Evolutionary conservation across 2,113 vertebrate species (phyloP), one percentile per base, ranked within the genome.

Genomic region (Psittacara wagleri): DNA sequence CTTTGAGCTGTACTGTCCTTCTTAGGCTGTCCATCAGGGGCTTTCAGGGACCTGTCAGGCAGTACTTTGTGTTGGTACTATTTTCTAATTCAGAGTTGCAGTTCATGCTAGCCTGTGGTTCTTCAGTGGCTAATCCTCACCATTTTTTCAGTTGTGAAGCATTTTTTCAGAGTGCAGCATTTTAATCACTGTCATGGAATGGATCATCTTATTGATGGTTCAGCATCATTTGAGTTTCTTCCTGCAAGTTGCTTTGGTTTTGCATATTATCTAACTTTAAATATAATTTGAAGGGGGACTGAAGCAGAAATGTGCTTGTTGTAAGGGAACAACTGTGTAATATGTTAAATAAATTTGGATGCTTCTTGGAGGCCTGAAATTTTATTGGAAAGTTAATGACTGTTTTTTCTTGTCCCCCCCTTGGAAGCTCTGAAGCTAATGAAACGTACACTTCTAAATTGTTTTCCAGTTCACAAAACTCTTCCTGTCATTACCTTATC

Each of bases 401-500:
- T 95, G 83, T 90, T 94, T 89, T 76, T 93, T 97, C 87, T 87
- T 81, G 37, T 87, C 10, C 10, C 22, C 22, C 31, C 27, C 6
- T 8, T 70, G 2, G 83, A 95, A 94, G 54, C 77, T 76, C 44
- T 86, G 77, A 88, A 70, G 63, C 64, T 94, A 92, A 92, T 87
- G 91, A 92, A 81, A 96, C 96, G 77, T 95, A 22, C 51, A 51
- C 41, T 85, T 92, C 52, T 67, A 59, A 94, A 94, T 95, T 98
- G 67, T 97, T 91, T 97, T 95, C 88, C 92, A 99, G 99, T 98
- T 85, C 98, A 99, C 46, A 97, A 97, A 86, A 96, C 95, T n/a
- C 97, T 97, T 22, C 99, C 99, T 11, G 79, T 94, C 69, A 97
- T 99, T 85, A 97, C 96, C 52, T 93, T 99, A 94, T 98, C 98